These are phyloP conservation scores for Drosophila oshimai DNA, from an alignment of 1,140 invertebrate species.

Conservation along the genomic window DNA sequence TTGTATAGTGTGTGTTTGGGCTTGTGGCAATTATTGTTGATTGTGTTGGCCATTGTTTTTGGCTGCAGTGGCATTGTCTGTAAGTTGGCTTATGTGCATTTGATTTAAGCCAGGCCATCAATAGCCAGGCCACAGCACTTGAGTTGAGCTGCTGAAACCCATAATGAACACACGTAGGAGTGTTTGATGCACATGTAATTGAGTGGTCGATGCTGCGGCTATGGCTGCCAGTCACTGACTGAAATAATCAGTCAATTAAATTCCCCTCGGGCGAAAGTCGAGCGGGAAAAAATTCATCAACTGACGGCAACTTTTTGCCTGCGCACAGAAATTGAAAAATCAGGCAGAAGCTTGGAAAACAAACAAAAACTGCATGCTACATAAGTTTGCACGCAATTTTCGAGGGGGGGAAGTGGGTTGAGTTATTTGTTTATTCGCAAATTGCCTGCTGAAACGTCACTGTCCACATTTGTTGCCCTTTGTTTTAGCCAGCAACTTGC, in stretches of 20 bases:
- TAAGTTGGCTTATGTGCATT: slow-evolving; percentile 38
- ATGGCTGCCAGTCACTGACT: slow-evolving; percentile 24
- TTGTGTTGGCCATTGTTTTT: slow-evolving; percentile 55
- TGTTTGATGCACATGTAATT: slow-evolving; percentile 11
- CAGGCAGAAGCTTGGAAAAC: slow-evolving; percentile 31
- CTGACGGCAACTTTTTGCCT: slow-evolving; percentile 14
- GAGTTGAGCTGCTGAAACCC: neutral
- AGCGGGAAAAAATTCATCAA: slow-evolving; percentile 40
- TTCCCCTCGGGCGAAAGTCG: neutral
- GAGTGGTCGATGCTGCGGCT: slow-evolving; percentile 12
- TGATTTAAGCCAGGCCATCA: slow-evolving; percentile 43
- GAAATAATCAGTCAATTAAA: slow-evolving; percentile 65
- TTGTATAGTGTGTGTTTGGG: slow-evolving; percentile 19
- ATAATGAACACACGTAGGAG: slow-evolving; percentile 22
- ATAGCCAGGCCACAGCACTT: neutral
- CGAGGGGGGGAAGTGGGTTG: neutral
- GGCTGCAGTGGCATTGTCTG: slow-evolving; percentile 24
- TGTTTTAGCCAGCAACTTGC: slow-evolving; percentile 12
- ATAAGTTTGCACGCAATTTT: slow-evolving; percentile 65
- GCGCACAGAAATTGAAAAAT: slow-evolving; percentile 44
- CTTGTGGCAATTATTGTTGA: slow-evolving; percentile 58
- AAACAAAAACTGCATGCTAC: slow-evolving; percentile 22
- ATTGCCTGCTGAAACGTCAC: slow-evolving; percentile 46
- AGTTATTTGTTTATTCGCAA: slow-evolving; percentile 57
- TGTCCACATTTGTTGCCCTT: slow-evolving; percentile 27